Percentiles rank a stretch among this genome's conserved stretches.
Conservation (phyloP, 2,113 vertebrate genomes). For the Toxostoma redivivum region DNA sequence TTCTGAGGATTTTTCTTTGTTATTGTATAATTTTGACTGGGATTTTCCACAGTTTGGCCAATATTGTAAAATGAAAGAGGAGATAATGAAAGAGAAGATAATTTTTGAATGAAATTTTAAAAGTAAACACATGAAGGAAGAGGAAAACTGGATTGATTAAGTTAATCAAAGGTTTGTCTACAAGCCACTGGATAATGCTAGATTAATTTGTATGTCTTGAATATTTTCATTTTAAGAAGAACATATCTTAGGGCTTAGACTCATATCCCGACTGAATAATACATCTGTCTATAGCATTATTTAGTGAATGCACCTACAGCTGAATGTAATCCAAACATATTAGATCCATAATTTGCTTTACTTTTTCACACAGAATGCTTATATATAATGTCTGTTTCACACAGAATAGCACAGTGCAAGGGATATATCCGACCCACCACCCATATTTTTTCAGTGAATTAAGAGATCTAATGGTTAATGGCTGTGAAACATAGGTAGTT, state of each 20-base stretch:
- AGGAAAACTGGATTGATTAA: not conserved
- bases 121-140: not conserved
- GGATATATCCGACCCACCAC: not conserved
- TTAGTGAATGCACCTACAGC: not conserved
- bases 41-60: not conserved
- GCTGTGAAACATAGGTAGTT: not conserved
- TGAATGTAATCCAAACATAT: not conserved
- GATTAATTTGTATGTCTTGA: not conserved
- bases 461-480: not conserved
- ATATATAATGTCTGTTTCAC: not conserved
- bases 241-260: not conserved
- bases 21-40: not conserved
- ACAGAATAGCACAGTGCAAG: not conserved
- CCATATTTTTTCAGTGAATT: not conserved
- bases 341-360: not conserved
- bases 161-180: not conserved
- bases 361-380: not conserved
- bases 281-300: not conserved
- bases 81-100: not conserved
- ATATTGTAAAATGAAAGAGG: not conserved
- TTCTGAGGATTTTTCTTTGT: not conserved
- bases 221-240: not conserved
- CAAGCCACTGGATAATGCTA: not conserved
- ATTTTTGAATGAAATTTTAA: not conserved
- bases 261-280: not conserved